These are phyloP conservation scores for Pardosa pseudoannulata DNA, from an alignment of 2,888 invertebrate species.

Conservation along the genomic window DNA sequence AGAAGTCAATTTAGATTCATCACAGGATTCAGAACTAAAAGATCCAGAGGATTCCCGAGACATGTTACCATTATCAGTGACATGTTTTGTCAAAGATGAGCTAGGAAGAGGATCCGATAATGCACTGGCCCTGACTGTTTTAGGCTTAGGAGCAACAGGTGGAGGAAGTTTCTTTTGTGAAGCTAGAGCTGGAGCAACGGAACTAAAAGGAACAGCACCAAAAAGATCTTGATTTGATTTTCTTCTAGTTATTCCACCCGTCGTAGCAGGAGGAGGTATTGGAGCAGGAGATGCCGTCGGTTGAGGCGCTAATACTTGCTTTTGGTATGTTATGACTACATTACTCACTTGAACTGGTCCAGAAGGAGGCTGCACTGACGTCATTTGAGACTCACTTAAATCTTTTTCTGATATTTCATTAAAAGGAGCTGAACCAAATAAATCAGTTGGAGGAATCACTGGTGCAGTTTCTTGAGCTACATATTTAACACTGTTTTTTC, in stretches of 20 bases:
- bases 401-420: constrained; percentile 48
- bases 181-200: constrained; percentile 69
- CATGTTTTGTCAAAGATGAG: constrained; percentile 28
- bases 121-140: constrained; percentile 6
- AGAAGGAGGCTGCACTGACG: constrained; percentile 13
- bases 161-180: constrained; percentile 42
- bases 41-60: constrained; percentile 73
- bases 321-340: constrained; percentile 55
- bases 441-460: constrained; percentile 48
- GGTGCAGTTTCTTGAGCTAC: constrained; percentile 37
- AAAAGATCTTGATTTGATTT: constrained; percentile 75
- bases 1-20: constrained; percentile 68
- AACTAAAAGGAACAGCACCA: constrained; percentile 75
- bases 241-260: constrained; percentile 28
- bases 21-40: constrained; percentile 72
- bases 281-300: constrained; percentile 29
- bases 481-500: constrained; percentile 57
- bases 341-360: constrained; percentile 42
- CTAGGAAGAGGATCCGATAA: background rate
- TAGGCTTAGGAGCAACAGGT: constrained; percentile 47
- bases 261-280: constrained; percentile 47
- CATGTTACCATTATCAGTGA: constrained; percentile 63
- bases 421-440: constrained; percentile 74
- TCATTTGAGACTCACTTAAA: constrained; percentile 27
- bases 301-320: constrained; percentile 25